These are phyloP conservation scores for crab-eating macaque (Macaca fascicularis) DNA, from an alignment of 2,113 vertebrate genomes.

Conservation along the genomic window DNA sequence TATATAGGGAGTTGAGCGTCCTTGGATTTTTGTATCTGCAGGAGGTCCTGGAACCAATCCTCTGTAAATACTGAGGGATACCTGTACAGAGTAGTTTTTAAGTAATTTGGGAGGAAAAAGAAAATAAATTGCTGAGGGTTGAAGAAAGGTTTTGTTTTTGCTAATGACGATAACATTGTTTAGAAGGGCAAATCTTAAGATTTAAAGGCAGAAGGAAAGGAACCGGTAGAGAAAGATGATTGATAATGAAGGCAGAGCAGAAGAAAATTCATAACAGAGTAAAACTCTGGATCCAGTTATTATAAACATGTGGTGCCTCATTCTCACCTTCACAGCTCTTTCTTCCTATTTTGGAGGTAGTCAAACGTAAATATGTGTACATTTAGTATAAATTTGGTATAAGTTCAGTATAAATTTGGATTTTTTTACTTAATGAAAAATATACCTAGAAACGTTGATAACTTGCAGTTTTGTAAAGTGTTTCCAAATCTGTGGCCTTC, in stretches of 20 bases:
- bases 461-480: background rate
- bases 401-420: background rate
- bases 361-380: background rate
- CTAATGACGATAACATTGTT: background rate
- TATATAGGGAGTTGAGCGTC: background rate
- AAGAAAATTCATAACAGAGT: background rate
- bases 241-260: background rate
- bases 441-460: background rate
- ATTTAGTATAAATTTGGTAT: background rate
- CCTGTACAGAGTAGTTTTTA: background rate
- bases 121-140: background rate
- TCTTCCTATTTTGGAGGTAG: background rate
- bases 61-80: background rate
- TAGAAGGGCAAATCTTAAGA: background rate
- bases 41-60: background rate
- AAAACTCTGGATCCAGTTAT: background rate
- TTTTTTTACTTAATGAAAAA: background rate
- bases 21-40: background rate
- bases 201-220: background rate
- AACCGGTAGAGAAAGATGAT: background rate
- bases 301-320: background rate
- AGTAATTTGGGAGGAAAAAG: constrained; percentile 4
- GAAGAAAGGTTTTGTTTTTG: background rate
- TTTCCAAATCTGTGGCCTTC: background rate
- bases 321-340: background rate